These are phyloP conservation scores for Stomatorhinus walkeri DNA, from an alignment of 2,797 vertebrate species.

Conservation along the genomic window DNA sequence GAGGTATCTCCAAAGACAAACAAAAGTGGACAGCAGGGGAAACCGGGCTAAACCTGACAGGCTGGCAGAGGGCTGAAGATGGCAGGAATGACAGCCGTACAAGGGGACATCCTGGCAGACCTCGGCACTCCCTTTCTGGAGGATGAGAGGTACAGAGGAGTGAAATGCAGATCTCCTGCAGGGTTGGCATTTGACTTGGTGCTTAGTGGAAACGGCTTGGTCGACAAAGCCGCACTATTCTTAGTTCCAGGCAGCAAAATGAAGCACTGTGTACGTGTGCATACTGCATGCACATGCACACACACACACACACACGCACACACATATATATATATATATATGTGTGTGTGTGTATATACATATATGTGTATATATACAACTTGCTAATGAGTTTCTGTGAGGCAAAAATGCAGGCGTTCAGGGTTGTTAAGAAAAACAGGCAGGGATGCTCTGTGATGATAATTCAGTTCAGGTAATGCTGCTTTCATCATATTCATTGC, in stretches of 20 bases:
- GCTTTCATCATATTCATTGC: constrained; percentile 1
- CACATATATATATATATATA: not conserved
- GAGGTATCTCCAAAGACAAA: constrained; percentile 20
- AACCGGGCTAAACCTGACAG: constrained; percentile 13
- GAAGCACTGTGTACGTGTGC: not conserved
- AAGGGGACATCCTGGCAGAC: constrained; percentile 18
- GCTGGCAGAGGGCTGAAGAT: constrained; percentile 10
- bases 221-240: not conserved
- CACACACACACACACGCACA: not conserved
- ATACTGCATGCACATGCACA: not conserved
- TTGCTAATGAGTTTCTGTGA: not conserved
- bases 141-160: not conserved
- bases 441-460: constrained; percentile 9
- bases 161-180: constrained; percentile 2
- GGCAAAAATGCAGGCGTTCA: not conserved
- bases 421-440: not conserved
- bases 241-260: not conserved
- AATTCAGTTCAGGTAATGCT: constrained; percentile 17
- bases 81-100: constrained; percentile 23
- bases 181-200: constrained; percentile 15
- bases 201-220: not conserved
- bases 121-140: not conserved
- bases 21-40: constrained; percentile 25
- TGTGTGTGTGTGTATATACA: no score
- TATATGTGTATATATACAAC: not conserved